Percentiles rank a stretch among this genome's conserved stretches.
Evolutionary conservation across 2,888 invertebrate species (phyloP).

Genomic region (Drosophila rellima): DNA sequence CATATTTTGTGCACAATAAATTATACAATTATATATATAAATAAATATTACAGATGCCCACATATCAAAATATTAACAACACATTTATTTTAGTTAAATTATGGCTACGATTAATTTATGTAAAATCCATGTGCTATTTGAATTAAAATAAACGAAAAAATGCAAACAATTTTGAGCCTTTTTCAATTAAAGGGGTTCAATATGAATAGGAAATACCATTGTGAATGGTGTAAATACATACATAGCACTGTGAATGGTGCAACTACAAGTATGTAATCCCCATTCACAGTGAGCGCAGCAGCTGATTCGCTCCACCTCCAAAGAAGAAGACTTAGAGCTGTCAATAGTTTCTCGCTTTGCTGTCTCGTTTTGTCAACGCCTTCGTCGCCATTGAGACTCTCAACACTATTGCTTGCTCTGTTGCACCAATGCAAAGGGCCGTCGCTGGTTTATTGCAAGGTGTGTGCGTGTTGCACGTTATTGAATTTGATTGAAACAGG

Average conservation of each 20-base stretch:
- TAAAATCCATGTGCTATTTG: constrained; percentile 72
- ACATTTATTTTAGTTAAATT: constrained; percentile 67
- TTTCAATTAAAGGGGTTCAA: neutral
- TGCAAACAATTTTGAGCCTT: neutral
- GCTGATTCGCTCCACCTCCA: constrained; percentile 55
- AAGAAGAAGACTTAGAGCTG: constrained; percentile 31
- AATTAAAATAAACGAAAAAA: constrained; percentile 58
- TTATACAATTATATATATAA: constrained; percentile 27
- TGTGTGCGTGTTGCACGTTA: constrained; percentile 14
- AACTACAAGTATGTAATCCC: neutral
- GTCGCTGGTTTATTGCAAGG: constrained; percentile 20
- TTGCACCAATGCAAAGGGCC: constrained; percentile 47
- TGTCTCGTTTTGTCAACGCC: constrained; percentile 49
- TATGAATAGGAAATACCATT: neutral
- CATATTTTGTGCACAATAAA: constrained; percentile 48
- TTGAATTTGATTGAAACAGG: constrained; percentile 14
- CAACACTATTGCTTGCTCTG: constrained; percentile 59
- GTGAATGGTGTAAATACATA: too few species aligned
- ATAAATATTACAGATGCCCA: constrained; percentile 31
- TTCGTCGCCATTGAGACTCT: constrained; percentile 54
- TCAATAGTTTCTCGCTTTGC: constrained; percentile 40
- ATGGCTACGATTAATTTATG: constrained; percentile 73
- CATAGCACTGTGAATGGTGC: too few species aligned
- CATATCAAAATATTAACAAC: constrained; percentile 51
- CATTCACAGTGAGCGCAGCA: constrained; percentile 10